Base-by-base conservation (phyloP, 1,140 invertebrate genomes). In the Cotesia chilonis region DNA sequence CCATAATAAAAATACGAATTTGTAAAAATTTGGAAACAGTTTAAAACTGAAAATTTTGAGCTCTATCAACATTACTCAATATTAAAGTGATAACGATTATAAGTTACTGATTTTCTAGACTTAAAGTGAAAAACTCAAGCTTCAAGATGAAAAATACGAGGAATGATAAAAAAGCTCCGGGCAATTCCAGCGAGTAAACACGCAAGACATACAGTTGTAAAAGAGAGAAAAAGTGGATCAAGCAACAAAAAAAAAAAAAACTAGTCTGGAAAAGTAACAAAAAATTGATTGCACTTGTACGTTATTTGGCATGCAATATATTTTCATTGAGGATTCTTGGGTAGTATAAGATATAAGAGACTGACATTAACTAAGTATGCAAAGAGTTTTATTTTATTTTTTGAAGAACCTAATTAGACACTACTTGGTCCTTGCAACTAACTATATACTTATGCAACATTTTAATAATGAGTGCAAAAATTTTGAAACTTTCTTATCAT, bases 311-410 rank as follows among this genome's bases (percentile, higher is more conserved):
- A 17, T 54, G 65, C 67, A 9, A 66, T 71, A 75, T 68, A 72
- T 75, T 75, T 75, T 70, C 70, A 72, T 75, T 70, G 59, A 54
- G 52, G 4, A 51, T 71, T 28, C 74, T 65, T 65, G 28, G 28
- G 28, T 28, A 28, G 28, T 28, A 28, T 28, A 28, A 28, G 28
- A 28, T 28, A 28, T 28, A 65, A 57, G 63, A 41, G 67, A 65
- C 74, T 70, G 70, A 75, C 70, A 64, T 41, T 38, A 20, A 74
- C 69, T 55, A 68, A 75, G 61, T 66, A 57, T 55, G 47, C 36
- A 6, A 28, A 41, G 41, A 61, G 20, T 70, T 71, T 74, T 52
- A 61, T 60, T 55, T 74, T 70, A 71, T 74, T 69, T 72, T 20
- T 38, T 4, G 60, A 36, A 41, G 54, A 55, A 17, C 7, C 17